Conservation (phyloP, 2,888 invertebrate species). For the Pseudoips prasinana region DNA sequence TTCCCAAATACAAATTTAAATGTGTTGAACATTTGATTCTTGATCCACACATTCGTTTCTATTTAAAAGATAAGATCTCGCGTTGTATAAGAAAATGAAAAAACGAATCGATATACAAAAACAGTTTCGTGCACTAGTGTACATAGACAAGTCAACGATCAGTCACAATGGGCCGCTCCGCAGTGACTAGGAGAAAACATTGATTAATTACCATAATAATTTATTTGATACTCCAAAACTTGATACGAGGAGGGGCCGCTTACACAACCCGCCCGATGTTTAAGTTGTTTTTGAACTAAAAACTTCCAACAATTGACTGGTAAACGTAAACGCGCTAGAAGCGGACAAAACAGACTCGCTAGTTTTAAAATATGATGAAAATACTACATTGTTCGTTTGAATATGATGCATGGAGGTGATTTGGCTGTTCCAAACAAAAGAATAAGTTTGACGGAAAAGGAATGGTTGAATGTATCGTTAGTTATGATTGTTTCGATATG, state of each 20-base stretch:
- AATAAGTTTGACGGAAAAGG: conserved; percentile 73
- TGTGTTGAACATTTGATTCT: conserved; percentile 31
- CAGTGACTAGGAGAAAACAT: conserved; percentile 81
- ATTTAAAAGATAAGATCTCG: conserved; percentile 46
- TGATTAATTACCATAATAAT: conserved; percentile 83
- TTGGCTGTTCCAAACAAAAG: conserved; percentile 77
- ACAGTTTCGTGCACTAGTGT: conserved; percentile 67
- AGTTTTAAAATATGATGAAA: conserved; percentile 66
- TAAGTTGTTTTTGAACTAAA: conserved; percentile 66
- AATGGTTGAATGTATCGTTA: conserved; percentile 67
- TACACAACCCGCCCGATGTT: conserved; percentile 59
- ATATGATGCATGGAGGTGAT: conserved; percentile 77
- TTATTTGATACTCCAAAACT: conserved; percentile 81
- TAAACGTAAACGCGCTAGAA: conserved; percentile 52
- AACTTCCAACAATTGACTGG: conserved; percentile 44
- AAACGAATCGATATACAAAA: conserved; percentile 60
- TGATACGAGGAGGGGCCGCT: conserved; percentile 72
- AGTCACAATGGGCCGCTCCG: conserved; percentile 71
- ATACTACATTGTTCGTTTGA: conserved; percentile 71
- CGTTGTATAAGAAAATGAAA: conserved; percentile 47
- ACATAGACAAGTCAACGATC: conserved; percentile 70
- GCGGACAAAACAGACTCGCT: conserved; percentile 45
- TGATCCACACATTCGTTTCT: conserved; percentile 38
- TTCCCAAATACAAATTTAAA: conserved; percentile 25
- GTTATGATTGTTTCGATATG: conserved; percentile 60